phyloP scores from a whole-genome alignment of 2,888 invertebrate species.

The Aphodius granarius region DNA sequence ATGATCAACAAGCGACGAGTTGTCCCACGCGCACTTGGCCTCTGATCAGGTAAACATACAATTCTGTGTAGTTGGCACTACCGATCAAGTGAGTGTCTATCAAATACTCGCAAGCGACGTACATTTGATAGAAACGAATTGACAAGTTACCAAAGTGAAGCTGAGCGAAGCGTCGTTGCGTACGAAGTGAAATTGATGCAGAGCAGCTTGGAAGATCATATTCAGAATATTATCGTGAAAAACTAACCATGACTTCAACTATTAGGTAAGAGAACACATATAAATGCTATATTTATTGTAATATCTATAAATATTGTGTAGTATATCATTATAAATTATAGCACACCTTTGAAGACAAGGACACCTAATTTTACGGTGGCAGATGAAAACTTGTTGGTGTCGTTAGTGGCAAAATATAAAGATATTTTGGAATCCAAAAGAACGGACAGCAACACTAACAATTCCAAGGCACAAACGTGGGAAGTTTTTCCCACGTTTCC shows the following conservation, averaged over 20 bases:
- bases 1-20: background rate
- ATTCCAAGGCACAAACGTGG: background rate
- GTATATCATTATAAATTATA: no score
- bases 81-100: background rate
- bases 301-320: background rate
- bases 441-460: background rate
- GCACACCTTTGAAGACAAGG: background rate
- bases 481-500: background rate
- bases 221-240: no score
- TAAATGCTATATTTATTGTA: background rate
- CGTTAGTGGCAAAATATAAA: background rate
- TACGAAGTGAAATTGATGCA: background rate
- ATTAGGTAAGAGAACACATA: no score
- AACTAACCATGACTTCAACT: no score
- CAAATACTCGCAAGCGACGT: background rate
- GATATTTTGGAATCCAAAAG: background rate
- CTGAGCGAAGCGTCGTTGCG: background rate
- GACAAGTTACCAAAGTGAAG: no score
- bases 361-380: background rate
- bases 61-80: background rate
- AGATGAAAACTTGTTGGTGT: background rate
- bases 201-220: no score
- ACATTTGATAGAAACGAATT: background rate
- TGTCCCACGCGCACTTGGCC: background rate
- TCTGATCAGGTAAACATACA: background rate